Conservation (phyloP, 2,797 vertebrate genomes). For the Prunella strophiata region DNA sequence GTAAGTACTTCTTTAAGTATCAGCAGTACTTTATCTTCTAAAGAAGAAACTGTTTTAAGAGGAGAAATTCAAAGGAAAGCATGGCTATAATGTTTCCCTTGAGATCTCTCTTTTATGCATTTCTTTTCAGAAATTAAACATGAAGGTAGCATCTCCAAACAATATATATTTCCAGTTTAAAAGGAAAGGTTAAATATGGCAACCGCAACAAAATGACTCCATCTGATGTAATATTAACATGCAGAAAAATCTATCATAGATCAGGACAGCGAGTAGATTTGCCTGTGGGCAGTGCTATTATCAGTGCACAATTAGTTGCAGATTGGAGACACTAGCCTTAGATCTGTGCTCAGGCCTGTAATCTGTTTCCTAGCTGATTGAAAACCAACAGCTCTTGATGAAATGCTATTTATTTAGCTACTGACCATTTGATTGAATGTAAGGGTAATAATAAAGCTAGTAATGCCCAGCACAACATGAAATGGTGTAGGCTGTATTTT, state of each 20-base stretch:
- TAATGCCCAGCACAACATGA: not conserved
- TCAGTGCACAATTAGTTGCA: conserved; percentile 36
- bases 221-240: conserved; percentile 47
- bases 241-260: conserved; percentile 44
- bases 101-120: not conserved
- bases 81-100: not conserved
- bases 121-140: conserved; percentile 12
- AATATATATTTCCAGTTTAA: not conserved
- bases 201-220: not conserved
- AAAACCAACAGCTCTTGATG: not conserved
- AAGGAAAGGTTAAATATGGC: not conserved
- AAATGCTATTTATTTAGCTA: conserved; percentile 57
- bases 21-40: not conserved
- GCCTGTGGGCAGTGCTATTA: conserved; percentile 33
- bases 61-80: not conserved
- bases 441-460: conserved; percentile 38
- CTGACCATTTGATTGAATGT: conserved; percentile 46
- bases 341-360: not conserved
- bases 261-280: conserved; percentile 34
- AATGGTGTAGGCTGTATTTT: conserved; percentile 4
- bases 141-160: not conserved
- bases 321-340: conserved; percentile 31
- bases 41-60: not conserved
- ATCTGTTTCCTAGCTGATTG: conserved; percentile 34
- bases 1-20: not conserved